Base-by-base conservation (phyloP, 1,140 invertebrate genomes). In the Grapholita molesta region DNA sequence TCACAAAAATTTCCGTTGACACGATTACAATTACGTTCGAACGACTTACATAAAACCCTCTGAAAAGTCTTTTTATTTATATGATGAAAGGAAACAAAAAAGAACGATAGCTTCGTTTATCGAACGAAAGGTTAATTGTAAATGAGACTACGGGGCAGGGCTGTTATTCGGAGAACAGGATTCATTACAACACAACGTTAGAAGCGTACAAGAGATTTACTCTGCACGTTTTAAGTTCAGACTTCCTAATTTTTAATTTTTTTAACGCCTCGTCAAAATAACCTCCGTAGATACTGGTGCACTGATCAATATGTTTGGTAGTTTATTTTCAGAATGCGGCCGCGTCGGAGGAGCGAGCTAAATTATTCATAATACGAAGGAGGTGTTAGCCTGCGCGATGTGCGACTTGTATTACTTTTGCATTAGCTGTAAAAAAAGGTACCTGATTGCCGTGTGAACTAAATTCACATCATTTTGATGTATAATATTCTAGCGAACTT, bases 71-170 rank as follows among this genome's bases (percentile, higher is more conserved):
- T 18, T 18, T 48, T 5, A 35, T 9, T 4, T 30, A 30, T 9
- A 48, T 48, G 42, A 48, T 48, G 8, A 18, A 8, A 15, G n/a
- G 12, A 18, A 48, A 48, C 2, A 11, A 15, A 57, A 61, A 61
- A 7, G 25, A n/a, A 30, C 24, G 25, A 28, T 30, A 1, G 25
- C 24, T 32, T n/a, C 25, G 12, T 61, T 30, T 25, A 25, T 15
- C 55, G 55, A 30, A 61, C 11, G 55, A 61, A 61, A n/a, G 25
- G 55, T 5, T 61, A 61, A 55, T 55, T 55, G 52, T 55, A 25
- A 18, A 61, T 61, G 25, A 61, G 24, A 61, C 55, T 28, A 15
- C 12, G n/a, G 23, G 24, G 55, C 11, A 9, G 15, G 23, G 23
- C 8, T 25, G 6, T 61, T 12, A 61, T 32, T 1, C 0, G 9